These are phyloP conservation scores for Nemopilema nomurai DNA, from an alignment of 30 jellyfish, hydroid and myxozoan species.

Conservation along the genomic window DNA sequence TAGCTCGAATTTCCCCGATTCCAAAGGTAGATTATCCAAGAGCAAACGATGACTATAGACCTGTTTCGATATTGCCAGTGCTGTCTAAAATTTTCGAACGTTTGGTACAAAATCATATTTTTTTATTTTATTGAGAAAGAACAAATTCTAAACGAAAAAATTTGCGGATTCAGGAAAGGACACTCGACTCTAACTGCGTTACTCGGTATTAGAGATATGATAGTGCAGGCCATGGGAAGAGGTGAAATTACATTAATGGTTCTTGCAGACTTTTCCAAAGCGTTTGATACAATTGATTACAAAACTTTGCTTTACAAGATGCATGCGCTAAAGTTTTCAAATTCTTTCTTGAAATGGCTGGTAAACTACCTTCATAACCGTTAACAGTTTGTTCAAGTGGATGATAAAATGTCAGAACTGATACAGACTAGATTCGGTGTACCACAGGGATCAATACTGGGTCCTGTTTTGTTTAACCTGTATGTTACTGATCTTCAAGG, in stretches of 20 bases:
- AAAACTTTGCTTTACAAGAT: slow-evolving; percentile 43
- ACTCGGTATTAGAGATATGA: slow-evolving; percentile 47
- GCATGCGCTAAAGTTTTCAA: slow-evolving; percentile 59
- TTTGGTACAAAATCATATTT: not conserved
- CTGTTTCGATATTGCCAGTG: slow-evolving; percentile 19
- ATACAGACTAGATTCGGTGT: slow-evolving; percentile 32
- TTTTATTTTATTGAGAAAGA: slow-evolving; percentile 5
- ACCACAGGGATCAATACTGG: slow-evolving; percentile 62
- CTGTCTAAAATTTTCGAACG: not conserved
- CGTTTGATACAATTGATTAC: slow-evolving; percentile 72
- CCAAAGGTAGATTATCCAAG: slow-evolving; percentile 41
- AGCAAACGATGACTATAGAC: slow-evolving; percentile 32
- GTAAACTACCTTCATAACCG: slow-evolving; percentile 47
- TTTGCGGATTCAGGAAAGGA: slow-evolving; percentile 24
- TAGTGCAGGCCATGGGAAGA: slow-evolving; percentile 46
- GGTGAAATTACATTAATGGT: slow-evolving; percentile 72
- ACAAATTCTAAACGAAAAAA: not conserved
- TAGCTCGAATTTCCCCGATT: slow-evolving; percentile 38
- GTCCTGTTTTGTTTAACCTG: slow-evolving; percentile 49
- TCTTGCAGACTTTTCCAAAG: slow-evolving; percentile 73
- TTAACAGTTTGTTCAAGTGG: slow-evolving; percentile 62
- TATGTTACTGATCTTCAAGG: slow-evolving; percentile 9
- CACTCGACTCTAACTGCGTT: slow-evolving; percentile 48
- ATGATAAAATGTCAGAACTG: slow-evolving; percentile 55
- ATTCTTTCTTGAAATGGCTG: slow-evolving; percentile 43